phyloP scores from a whole-genome alignment of 2,888 invertebrate species.

The Dastarcus helophoroides region DNA sequence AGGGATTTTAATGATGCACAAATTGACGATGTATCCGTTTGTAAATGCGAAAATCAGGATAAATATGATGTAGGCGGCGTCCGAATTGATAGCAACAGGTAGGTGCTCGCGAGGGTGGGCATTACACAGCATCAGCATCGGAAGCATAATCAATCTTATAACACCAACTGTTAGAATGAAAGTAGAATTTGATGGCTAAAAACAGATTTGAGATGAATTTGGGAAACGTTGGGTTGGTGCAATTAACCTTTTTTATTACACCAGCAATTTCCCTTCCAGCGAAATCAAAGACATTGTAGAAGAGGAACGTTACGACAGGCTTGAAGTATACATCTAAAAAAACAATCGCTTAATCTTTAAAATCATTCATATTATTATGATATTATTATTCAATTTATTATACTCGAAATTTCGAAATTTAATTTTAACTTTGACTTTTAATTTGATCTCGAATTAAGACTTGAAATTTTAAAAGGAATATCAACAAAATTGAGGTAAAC shows the following conservation, averaged over 20 bases:
- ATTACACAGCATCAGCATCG: slow-evolving; percentile 8
- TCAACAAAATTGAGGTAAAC: no score
- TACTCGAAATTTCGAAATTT: neutral
- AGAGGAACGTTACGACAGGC: slow-evolving; percentile 17
- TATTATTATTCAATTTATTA: no score
- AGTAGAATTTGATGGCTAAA: no score
- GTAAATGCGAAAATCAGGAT: slow-evolving; percentile 6
- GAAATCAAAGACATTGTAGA: slow-evolving; percentile 16
- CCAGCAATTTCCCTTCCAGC: slow-evolving; percentile 20
- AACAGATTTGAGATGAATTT: no score
- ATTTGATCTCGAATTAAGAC: neutral
- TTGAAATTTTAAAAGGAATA: slow-evolving; percentile 4
- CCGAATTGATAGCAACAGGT: slow-evolving; percentile 3
- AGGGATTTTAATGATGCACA: slow-evolving; percentile 7
- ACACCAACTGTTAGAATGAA: no score
- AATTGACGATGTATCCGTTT: slow-evolving; percentile 10
- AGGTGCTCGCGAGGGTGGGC: slow-evolving; percentile 5
- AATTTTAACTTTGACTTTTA: neutral
- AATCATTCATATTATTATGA: neutral
- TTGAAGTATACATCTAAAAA: slow-evolving; percentile 23
- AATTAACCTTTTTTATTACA: slow-evolving; percentile 19
- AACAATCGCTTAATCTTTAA: slow-evolving; percentile 1
- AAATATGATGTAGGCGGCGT: slow-evolving; percentile 5
- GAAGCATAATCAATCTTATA: slow-evolving; percentile 3
- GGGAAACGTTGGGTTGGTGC: no score